A percentile compares a stretch with the other conserved stretches of the same genome.
Conservation (phyloP, 1,140 invertebrate genomes). For the Drosophila melanica region DNA sequence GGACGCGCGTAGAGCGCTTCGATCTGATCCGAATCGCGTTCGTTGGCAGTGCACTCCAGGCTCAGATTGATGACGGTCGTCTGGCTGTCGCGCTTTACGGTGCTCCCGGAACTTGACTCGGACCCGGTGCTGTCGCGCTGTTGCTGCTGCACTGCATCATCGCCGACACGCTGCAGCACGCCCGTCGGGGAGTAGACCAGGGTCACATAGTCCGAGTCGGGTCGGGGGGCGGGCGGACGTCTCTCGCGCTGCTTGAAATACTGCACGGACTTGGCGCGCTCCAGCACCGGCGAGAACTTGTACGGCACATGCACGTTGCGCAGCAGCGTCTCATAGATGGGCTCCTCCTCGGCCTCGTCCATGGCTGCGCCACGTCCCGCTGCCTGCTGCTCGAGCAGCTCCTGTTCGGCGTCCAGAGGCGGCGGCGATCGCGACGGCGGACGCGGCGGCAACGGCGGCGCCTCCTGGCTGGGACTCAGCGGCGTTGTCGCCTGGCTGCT, state of each 20-base stretch:
- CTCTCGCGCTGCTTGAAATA: constrained; percentile 62
- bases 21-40: constrained; percentile 11
- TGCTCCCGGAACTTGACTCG: constrained; percentile 60
- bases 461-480: constrained; percentile 33
- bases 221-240: constrained; percentile 40
- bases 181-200: constrained; percentile 75
- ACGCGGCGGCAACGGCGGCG: constrained; percentile 55
- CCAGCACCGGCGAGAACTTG: constrained; percentile 78
- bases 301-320: constrained; percentile 83
- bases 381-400: constrained; percentile 5
- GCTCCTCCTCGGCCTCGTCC: constrained; percentile 58
- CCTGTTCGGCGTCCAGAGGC: constrained; percentile 61
- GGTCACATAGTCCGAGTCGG: constrained; percentile 83
- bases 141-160: constrained; percentile 46
- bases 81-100: constrained; percentile 70
- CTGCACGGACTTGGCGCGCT: constrained; percentile 71
- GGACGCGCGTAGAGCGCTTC: constrained; percentile 42
- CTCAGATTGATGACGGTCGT: constrained; percentile 72
- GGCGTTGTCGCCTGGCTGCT: constrained; percentile 41
- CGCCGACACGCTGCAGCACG: constrained; percentile 68
- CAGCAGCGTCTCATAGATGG: constrained; percentile 78
- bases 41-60: constrained; percentile 30
- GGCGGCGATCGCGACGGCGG: constrained; percentile 72
- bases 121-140: constrained; percentile 64
- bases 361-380: not conserved